Evolutionary conservation across 2,797 vertebrate genomes (phyloP), one percentile per base, ranked within the genome.

Genomic region (Pogoniulus pusillus): DNA sequence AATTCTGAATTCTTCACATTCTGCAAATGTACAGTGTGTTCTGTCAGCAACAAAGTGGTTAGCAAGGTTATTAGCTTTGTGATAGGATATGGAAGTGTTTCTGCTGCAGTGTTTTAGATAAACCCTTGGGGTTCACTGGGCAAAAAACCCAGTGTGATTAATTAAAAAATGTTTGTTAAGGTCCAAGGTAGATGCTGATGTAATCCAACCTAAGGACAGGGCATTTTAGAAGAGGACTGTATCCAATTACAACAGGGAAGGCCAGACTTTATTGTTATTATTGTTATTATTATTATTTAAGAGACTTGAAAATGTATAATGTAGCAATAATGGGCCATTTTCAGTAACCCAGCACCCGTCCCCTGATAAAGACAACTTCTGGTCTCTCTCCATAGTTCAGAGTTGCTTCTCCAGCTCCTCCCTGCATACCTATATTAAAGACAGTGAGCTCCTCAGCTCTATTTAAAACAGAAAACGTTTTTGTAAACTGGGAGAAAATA

Each of bases 91-190:
- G 75, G 83, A 90, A 82, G 18, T 18, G 29, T 90, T 84, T 87
- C 80, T 90, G 51, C 84, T 86, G 19, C 32, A 22, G 18, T 27
- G 43, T 51, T 94, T 81, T 45, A 83, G 70, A 64, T 59, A 84
- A 91, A 66, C 30, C 0, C 0, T 69, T 81, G 74, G 90, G 77
- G 51, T 85, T 87, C 58, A 63, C 1, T 4, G 34, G 65, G 5
- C 2, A 45, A 39, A 75, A 41, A 32, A 16, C 27, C 2, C 13
- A 54, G 7, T 64, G 26, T 27, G 60, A 64, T 58, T 82, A 93
- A 93, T 80, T 91, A 81, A 93, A 85, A 93, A 47, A n/a, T 66
- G 77, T 87, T 82, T 79, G 23, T 82, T 68, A 70, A 87, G 17
- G 74, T 66, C 47, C 58, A 49, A 60, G 27, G 13, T 79, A 32